A percentile compares a stretch with the other conserved stretches of the same genome.
Evolutionary conservation across 2,113 vertebrate genomes (phyloP).

Genomic region (Oriolus oriolus): DNA sequence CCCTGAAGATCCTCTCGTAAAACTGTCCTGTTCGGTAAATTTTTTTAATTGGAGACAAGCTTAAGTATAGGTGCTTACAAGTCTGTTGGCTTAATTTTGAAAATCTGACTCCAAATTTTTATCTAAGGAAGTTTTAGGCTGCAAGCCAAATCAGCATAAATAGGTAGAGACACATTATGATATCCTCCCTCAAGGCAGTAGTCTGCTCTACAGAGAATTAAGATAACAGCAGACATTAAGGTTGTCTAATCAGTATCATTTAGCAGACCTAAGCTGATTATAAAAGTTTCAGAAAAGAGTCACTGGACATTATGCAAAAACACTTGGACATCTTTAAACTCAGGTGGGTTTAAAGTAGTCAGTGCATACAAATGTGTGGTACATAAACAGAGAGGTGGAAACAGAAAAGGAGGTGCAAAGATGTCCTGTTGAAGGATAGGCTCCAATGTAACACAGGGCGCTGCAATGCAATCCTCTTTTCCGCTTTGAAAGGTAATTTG

Average conservation of each 20-base stretch:
- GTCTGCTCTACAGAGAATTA: neutral
- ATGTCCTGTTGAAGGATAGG: neutral
- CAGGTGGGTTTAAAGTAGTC: too few relatives aligned
- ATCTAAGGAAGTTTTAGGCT: neutral
- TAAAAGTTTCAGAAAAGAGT: neutral
- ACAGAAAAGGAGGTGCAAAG: neutral
- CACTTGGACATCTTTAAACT: neutral
- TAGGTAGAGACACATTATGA: neutral
- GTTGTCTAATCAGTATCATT: neutral
- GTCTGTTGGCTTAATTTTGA: neutral
- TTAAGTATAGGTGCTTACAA: neutral
- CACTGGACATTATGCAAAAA: neutral
- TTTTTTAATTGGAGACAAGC: neutral
- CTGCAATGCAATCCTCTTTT: neutral
- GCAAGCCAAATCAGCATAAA: neutral
- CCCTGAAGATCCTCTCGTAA: neutral
- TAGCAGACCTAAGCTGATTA: neutral
- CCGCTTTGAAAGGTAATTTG: neutral
- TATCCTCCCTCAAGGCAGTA: neutral
- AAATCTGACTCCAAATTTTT: neutral
- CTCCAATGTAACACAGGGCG: neutral
- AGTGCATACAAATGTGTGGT: neutral
- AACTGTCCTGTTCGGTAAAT: neutral
- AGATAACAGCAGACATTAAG: neutral
- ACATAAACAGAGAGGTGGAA: neutral